These are phyloP conservation scores for Drosophila monieri DNA, from an alignment of 2,888 invertebrate genomes.

Conservation along the genomic window DNA sequence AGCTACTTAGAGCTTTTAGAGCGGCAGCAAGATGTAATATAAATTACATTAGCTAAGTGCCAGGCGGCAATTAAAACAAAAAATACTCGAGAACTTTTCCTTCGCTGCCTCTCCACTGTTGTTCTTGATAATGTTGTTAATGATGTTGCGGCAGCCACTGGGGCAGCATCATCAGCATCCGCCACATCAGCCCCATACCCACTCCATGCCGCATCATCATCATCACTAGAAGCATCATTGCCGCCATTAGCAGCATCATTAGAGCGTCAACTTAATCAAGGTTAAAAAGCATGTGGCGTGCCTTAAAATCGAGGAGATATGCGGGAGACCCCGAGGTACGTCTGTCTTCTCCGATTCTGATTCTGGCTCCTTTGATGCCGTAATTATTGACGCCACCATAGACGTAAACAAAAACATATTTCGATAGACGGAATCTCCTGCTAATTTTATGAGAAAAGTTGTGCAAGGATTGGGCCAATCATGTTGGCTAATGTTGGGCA, in stretches of 20 bases:
- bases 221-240: constrained; percentile 44
- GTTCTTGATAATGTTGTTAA: constrained; percentile 61
- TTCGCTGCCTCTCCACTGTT: constrained; percentile 10
- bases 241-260: constrained; percentile 72
- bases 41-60: constrained; percentile 77
- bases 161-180: constrained; percentile 30
- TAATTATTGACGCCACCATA: constrained; percentile 34
- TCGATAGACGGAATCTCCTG: constrained; percentile 16
- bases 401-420: constrained; percentile 31
- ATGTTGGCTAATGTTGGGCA: constrained; percentile 21
- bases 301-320: constrained; percentile 23
- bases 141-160: constrained; percentile 52
- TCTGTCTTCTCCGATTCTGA: constrained; percentile 14
- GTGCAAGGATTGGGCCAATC: constrained; percentile 33
- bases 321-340: constrained; percentile 14
- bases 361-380: constrained; percentile 26
- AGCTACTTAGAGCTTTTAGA: constrained; percentile 80
- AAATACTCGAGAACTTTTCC: constrained; percentile 37
- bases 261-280: constrained; percentile 76
- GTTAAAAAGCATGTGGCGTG: constrained; percentile 67
- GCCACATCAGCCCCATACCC: background rate
- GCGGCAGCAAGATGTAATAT: constrained; percentile 71
- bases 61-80: constrained; percentile 69
- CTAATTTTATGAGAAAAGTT: constrained; percentile 34
- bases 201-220: constrained; percentile 31